Evolutionary conservation across 2,888 invertebrate genomes (phyloP), one percentile per base, ranked within the genome.

Genomic region (Eurytoma californica): DNA sequence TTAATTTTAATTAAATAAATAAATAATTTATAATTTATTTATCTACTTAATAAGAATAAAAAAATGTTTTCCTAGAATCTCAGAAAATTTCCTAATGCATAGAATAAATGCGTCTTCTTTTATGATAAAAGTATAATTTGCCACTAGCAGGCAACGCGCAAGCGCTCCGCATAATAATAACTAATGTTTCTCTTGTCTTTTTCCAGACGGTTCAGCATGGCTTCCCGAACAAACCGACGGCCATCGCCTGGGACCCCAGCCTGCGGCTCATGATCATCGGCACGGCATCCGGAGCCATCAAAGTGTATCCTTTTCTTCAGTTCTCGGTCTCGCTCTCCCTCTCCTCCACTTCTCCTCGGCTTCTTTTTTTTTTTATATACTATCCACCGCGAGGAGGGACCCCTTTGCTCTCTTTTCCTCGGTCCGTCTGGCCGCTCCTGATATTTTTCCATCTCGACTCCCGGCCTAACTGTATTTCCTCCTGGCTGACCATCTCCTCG

Each of bases 211-310:
- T 96, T 78, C 97, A 97, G 87, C 98, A 98, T 94, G 98, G 98
- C 82, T 99, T 98, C 91, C 98, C 98, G 20, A 96, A 97, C 91
- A 97, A 98, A 92, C 98, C 98, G 28, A 96, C 97, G 16, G 96
- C 98, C 5, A 91, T 98, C 87, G 97, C 97, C 39, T 98, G 97
- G 94, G 98, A 98, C 91, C 94, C 97, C 0, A 93, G 95, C 73
- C 93, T 98, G 77, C 93, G 96, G 84, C 93, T 98, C 69, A 93
- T 98, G 88, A 98, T 98, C 72, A 93, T 99, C 86, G 98, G 97
- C 84, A 98, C 98, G n/a, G 95, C 96, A 85, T 95, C 95, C 80
- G 98, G 98, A 83, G 95, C 95, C 76, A 93, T 98, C 85, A 97
- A 97, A 92, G 91, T 94, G 93, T 94, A 93, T 93, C 93, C 92